Percentiles rank a stretch among this genome's conserved stretches.
Conservation (phyloP, 2,888 invertebrate species). For the Xylocampa areola region DNA sequence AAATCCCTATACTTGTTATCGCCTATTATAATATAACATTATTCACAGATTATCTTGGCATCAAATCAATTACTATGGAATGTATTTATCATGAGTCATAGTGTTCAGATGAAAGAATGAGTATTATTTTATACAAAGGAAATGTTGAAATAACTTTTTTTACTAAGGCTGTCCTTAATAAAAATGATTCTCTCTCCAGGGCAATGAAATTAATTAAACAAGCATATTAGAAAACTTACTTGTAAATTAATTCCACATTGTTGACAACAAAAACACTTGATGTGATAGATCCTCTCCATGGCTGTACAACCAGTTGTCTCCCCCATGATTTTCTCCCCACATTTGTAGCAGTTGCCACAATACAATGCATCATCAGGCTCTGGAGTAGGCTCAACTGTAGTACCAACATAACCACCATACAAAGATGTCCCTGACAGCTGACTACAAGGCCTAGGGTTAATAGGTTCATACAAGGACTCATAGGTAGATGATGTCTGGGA, state of each 20-base stretch:
- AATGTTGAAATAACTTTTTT: too few relatives aligned
- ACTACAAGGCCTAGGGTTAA: constrained; percentile 90
- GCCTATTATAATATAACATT: too few relatives aligned
- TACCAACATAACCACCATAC: constrained; percentile 90
- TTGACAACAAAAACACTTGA: constrained; percentile 98
- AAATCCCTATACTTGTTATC: too few relatives aligned
- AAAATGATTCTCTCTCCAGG: too few relatives aligned
- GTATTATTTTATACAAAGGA: constrained; percentile 6
- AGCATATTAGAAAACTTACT: constrained; percentile 86
- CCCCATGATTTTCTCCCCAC: constrained; percentile 97
- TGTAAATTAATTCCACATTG: constrained; percentile 96
- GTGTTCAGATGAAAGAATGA: constrained; percentile 4
- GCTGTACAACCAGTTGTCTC: constrained; percentile 99
- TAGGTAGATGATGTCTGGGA: constrained; percentile 91
- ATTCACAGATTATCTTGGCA: too few relatives aligned
- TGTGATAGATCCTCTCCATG: constrained; percentile 99
- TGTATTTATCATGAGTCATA: constrained; percentile 16
- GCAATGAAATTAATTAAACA: too few relatives aligned
- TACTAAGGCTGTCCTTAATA: too few relatives aligned
- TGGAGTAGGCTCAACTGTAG: constrained; percentile 95
- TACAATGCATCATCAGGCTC: constrained; percentile 92
- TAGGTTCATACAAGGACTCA: constrained; percentile 91
- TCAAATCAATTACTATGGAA: constrained; percentile 21
- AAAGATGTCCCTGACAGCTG: constrained; percentile 90
- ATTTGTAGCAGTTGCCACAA: constrained; percentile 97